Base-by-base conservation (phyloP, 2,888 invertebrate species). In the Phengaris alcon region DNA sequence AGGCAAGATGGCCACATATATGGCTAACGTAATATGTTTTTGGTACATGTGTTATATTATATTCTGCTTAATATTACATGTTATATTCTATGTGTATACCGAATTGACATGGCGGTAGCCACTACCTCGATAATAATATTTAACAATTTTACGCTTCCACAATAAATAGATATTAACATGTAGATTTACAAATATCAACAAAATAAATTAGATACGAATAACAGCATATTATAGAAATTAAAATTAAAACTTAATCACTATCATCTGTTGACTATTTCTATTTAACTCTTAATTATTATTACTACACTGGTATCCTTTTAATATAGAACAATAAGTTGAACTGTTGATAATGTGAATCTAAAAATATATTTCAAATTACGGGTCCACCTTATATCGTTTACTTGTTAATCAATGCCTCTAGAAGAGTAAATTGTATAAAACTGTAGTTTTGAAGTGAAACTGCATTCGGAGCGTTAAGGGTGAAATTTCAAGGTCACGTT, bases 121-220 rank as follows among this genome's bases (percentile, higher is more conserved):
- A 84, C 83, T 88, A 87, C 87, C 86, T 90, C 87, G 88, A 85
- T 86, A 80, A 83, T 88, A 90, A 91, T 90, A 91, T 90, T 91
- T 83, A 93, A 93, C 93, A 93, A 92, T 90, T 92, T 90, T 87
- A 86, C 86, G 88, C 85, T 90, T 87, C 89, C 89, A 90, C 91
- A 92, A 93, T 93, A 93, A 93, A 93, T 93, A 93, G 90, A 91
- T 92, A 91, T 92, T 87, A 93, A 93, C 93, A 91, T 91, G 91
- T 90, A 91, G 92, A 91, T 92, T 93, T 93, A 93, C 90, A 93
- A 93, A 91, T 93, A 93, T 93, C 92, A 93, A 93, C 93, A 93
- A 93, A 93, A 93, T 93, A 93, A 93, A 93, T 93, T 93, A 64
- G 35, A 64, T 64, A 93, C 91, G 90, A 91, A 93, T 93, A 93